These are phyloP conservation scores for Nymphalis urticae DNA, from an alignment of 2,888 invertebrate genomes.

Conservation along the genomic window DNA sequence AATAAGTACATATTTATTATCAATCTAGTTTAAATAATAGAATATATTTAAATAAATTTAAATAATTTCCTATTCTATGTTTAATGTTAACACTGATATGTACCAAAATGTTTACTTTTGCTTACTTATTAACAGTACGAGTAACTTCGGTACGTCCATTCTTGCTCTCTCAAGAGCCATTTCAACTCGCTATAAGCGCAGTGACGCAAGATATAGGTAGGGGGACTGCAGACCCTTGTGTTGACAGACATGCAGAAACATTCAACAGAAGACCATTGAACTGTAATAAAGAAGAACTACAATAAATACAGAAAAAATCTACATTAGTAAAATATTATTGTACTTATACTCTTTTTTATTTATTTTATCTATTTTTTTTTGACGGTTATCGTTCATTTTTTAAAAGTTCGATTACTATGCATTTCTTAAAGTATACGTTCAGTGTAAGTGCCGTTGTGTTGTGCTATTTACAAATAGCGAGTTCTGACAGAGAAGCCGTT, in stretches of 20 bases:
- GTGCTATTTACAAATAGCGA: slow-evolving; percentile 52
- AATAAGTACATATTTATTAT: no score
- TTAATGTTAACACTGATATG: no score
- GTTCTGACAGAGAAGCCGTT: slow-evolving; percentile 50
- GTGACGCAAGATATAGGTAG: slow-evolving; percentile 60
- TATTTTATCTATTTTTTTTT: neutral
- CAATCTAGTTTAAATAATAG: no score
- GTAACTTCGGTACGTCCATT: neutral
- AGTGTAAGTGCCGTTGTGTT: slow-evolving; percentile 55
- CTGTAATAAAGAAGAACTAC: neutral
- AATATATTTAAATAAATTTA: no score
- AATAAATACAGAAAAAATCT: neutral
- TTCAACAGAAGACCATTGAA: slow-evolving; percentile 17
- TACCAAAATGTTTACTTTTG: no score
- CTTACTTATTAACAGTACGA: no score
- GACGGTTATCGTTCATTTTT: neutral
- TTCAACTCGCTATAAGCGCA: neutral
- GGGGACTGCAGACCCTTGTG: slow-evolving; percentile 57
- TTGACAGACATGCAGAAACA: slow-evolving; percentile 27
- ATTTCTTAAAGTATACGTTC: slow-evolving; percentile 44
- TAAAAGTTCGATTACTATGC: slow-evolving; percentile 46
- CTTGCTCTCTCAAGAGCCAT: slow-evolving; percentile 4
- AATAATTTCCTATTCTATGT: no score
- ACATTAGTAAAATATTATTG: neutral
- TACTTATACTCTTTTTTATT: neutral